Conservation (phyloP, 2,888 invertebrate genomes). For the Dilophus febrilis region DNA sequence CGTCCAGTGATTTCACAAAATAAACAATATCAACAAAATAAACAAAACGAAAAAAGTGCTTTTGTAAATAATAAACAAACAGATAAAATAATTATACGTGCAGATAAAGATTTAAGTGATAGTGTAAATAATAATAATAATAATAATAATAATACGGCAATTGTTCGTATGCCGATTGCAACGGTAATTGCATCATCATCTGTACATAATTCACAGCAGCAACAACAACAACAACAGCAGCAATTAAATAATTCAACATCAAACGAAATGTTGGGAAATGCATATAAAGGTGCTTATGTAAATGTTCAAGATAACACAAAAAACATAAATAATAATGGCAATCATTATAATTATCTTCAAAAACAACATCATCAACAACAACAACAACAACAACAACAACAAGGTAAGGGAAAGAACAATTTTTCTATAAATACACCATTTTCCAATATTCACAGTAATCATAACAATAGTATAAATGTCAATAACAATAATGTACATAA, state of each 20-base stretch:
- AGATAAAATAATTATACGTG: slow-evolving; percentile 23
- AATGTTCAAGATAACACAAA: slow-evolving; percentile 49
- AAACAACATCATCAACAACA: slow-evolving; percentile 3
- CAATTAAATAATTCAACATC: not conserved
- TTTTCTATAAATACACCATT: slow-evolving; percentile 20
- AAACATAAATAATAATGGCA: not conserved
- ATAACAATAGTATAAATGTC: slow-evolving; percentile 1
- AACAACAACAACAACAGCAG: slow-evolving; percentile 20
- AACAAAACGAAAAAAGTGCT: slow-evolving; percentile 5
- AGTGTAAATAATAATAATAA: not conserved
- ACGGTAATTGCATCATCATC: slow-evolving; percentile 11
- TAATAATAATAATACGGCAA: slow-evolving; percentile 8
- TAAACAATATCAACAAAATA: slow-evolving; percentile 1
- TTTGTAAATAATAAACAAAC: slow-evolving; percentile 1
- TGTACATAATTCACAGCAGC: slow-evolving; percentile 22
- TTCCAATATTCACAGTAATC: slow-evolving; percentile 10
- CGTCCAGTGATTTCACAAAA: slow-evolving; percentile 9
- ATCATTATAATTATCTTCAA: slow-evolving; percentile 3
- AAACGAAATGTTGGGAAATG: slow-evolving; percentile 12
- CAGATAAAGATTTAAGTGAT: slow-evolving; percentile 11
- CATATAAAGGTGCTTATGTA: slow-evolving; percentile 45
- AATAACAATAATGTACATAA: no score
- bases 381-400: slow-evolving; percentile 1
- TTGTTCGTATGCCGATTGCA: slow-evolving; percentile 4
- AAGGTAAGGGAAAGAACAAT: slow-evolving; percentile 41